These are phyloP conservation scores for Epizoanthus fatuus DNA, from an alignment of 92 coral and sea anemone species.

Conservation along the genomic window DNA sequence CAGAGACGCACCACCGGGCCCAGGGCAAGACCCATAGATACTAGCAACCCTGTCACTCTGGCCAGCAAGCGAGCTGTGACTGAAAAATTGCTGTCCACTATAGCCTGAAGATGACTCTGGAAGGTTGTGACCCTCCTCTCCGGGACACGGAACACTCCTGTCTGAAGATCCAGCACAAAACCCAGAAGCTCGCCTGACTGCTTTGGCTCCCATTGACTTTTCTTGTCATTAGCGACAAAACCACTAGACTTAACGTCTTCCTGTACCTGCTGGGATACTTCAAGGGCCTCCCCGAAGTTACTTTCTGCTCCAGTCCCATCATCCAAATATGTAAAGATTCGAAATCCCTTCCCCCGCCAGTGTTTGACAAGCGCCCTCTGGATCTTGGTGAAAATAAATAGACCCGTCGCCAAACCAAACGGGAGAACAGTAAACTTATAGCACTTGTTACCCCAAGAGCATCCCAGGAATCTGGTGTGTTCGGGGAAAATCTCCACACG, in stretches of 20 bases:
- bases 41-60: constrained; percentile 47
- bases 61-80: constrained; percentile 58
- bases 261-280: constrained; percentile 51
- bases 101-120: constrained; percentile 4
- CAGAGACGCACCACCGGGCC: constrained; percentile 76
- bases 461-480: constrained; percentile 45
- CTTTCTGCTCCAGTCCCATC: constrained; percentile 75
- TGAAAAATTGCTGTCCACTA: constrained; percentile 26
- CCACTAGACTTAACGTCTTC: constrained; percentile 59
- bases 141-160: constrained; percentile 68
- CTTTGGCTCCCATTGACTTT: constrained; percentile 72
- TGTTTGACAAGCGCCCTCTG: constrained; percentile 53
- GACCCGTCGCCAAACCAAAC: constrained; percentile 68
- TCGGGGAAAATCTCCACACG: too few species aligned
- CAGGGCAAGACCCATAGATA: constrained; percentile 73
- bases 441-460: constrained; percentile 50
- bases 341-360: constrained; percentile 61
- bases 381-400: constrained; percentile 61
- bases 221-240: constrained; percentile 59
- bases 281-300: constrained; percentile 41
- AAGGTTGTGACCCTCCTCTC: constrained; percentile 46
- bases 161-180: constrained; percentile 63
- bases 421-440: constrained; percentile 70
- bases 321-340: constrained; percentile 42
- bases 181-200: constrained; percentile 72